Conservation (phyloP, 1,140 invertebrate genomes). For the Bemisia tabaci region DNA sequence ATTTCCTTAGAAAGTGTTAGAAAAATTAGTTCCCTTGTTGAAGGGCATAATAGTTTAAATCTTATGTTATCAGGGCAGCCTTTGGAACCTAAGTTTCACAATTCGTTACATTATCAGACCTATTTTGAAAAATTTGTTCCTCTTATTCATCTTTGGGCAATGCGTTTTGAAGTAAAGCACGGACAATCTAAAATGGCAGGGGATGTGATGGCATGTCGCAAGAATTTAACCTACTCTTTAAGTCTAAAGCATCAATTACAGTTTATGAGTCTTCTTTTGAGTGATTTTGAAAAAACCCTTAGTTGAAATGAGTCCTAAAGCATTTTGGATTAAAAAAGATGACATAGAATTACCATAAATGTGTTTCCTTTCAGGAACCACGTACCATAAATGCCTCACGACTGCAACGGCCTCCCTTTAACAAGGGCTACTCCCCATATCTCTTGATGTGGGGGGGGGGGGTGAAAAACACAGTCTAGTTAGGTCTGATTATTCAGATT, state of each 20-base stretch:
- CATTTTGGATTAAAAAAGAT: not conserved
- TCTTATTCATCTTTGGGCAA: not conserved
- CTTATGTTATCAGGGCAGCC: not conserved
- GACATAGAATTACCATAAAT: too few species aligned
- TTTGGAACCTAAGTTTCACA: not conserved
- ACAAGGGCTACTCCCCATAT: too few species aligned
- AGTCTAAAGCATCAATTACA: not conserved
- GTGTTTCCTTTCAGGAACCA: too few species aligned
- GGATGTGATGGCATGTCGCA: not conserved
- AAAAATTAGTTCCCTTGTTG: not conserved
- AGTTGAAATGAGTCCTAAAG: not conserved
- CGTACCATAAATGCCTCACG: too few species aligned
- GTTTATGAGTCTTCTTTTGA: not conserved
- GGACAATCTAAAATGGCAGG: not conserved
- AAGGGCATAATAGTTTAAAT: not conserved
- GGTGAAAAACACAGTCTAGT: too few species aligned
- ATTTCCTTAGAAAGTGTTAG: not conserved
- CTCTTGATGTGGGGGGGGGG: too few species aligned
- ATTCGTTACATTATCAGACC: not conserved
- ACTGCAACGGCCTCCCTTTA: too few species aligned
- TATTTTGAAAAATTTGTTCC: not conserved
- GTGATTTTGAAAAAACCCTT: not conserved
- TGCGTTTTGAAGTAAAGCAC: not conserved
- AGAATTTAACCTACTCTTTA: not conserved
- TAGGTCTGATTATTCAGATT: too few species aligned